phyloP scores from a whole-genome alignment of 2,888 invertebrate genomes.

The Pammene fasciana region DNA sequence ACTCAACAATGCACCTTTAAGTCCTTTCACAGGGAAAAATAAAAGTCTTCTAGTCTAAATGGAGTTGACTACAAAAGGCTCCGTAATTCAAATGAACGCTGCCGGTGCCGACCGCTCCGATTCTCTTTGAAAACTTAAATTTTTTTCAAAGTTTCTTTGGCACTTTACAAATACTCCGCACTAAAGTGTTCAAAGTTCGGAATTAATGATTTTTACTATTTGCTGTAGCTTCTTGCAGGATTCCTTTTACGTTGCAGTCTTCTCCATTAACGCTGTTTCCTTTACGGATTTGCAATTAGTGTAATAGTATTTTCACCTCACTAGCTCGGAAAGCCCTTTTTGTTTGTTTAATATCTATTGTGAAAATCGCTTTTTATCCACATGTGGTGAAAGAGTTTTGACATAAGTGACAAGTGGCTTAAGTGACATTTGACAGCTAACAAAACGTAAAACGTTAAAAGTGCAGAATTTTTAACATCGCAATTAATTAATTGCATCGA shows the following conservation, averaged over 20 bases:
- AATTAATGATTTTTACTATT: conserved; percentile 42
- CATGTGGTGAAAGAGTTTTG: too few species aligned
- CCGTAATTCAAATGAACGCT: conserved; percentile 79
- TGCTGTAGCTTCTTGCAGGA: conserved; percentile 33
- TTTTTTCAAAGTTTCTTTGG: conserved; percentile 74
- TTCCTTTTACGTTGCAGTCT: conserved; percentile 15
- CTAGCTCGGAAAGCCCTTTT: too few species aligned
- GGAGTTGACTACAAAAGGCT: conserved; percentile 82
- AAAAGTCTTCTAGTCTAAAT: conserved; percentile 79
- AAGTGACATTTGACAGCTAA: too few species aligned
- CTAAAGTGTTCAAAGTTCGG: conserved; percentile 56
- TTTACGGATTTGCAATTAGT: conserved; percentile 37
- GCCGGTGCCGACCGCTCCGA: conserved; percentile 70
- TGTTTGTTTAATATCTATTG: too few species aligned
- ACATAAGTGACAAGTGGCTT: too few species aligned
- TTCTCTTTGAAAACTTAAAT: conserved; percentile 76
- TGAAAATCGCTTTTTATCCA: too few species aligned
- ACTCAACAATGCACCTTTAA: conserved; percentile 80
- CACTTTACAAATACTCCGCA: conserved; percentile 69
- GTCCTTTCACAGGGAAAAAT: conserved; percentile 73
- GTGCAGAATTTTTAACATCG: too few species aligned
- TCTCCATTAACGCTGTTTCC: conserved; percentile 26
- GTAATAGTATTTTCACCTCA: too few species aligned
- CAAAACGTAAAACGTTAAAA: too few species aligned
- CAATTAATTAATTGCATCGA: too few species aligned